phyloP scores from a whole-genome alignment of 2,888 invertebrate species.

The Tolmerus cingulatus region DNA sequence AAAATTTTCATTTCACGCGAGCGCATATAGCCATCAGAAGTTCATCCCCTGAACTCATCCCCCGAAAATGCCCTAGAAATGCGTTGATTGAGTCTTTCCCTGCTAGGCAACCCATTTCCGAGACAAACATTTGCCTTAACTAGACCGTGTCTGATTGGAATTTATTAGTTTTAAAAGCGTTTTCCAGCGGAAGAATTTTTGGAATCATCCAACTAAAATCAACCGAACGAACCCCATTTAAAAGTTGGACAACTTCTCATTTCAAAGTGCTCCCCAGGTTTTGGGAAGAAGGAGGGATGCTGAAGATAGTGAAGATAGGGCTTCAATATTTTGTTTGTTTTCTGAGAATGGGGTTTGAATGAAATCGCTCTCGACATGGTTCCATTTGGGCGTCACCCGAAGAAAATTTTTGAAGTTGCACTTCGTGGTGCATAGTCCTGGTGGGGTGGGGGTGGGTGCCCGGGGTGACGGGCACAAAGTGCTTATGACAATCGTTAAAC shows the following conservation, averaged over 20 bases:
- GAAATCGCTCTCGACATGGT: not conserved
- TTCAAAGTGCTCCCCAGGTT: not conserved
- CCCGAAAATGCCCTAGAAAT: not conserved
- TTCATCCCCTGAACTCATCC: not conserved
- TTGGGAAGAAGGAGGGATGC: not conserved
- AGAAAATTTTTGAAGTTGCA: conserved; percentile 7
- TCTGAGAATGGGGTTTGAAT: not conserved
- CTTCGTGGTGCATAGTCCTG: not conserved
- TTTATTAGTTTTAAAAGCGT: conserved; percentile 12
- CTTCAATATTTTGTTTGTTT: not conserved
- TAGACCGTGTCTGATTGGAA: conserved; percentile 9
- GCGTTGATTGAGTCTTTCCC: conserved; percentile 10
- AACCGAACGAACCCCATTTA: not conserved
- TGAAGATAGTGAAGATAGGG: not conserved
- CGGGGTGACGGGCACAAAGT: not conserved
- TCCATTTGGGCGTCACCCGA: not conserved
- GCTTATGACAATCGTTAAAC: conserved; percentile 23
- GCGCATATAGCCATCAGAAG: not conserved
- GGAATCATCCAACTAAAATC: not conserved
- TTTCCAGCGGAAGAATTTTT: not conserved
- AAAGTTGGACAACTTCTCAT: not conserved
- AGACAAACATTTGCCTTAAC: conserved; percentile 8
- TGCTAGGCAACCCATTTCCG: not conserved
- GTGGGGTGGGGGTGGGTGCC: not conserved
- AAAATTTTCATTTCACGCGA: not conserved